Percentiles rank a stretch among this genome's conserved stretches.
phyloP scores from a whole-genome alignment of 2,113 vertebrate genomes.

The Cyprinodon variegatus region DNA sequence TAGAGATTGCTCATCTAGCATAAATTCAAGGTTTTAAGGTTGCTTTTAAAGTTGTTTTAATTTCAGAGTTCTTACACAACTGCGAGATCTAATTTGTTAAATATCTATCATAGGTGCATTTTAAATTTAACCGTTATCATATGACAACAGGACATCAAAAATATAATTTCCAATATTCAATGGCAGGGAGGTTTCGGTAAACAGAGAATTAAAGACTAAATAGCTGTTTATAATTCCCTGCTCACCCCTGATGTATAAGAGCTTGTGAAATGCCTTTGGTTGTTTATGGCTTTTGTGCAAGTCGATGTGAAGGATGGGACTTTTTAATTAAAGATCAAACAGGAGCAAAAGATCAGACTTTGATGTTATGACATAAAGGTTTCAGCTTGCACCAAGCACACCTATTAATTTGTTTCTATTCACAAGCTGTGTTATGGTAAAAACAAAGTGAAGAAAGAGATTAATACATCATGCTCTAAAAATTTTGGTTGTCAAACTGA shows the following conservation, averaged over 20 bases:
- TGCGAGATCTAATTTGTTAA: no score
- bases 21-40: no score
- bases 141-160: neutral
- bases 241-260: slow-evolving; percentile 33
- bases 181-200: neutral
- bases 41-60: no score
- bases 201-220: slow-evolving; percentile 9
- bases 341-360: slow-evolving; percentile 47
- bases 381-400: slow-evolving; percentile 41
- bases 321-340: slow-evolving; percentile 62
- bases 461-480: slow-evolving; percentile 31
- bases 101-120: no score
- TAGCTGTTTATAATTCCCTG: slow-evolving; percentile 29
- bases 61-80: no score
- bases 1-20: no score
- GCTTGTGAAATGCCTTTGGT: slow-evolving; percentile 27
- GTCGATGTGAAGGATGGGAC: slow-evolving; percentile 56
- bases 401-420: slow-evolving; percentile 48
- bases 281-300: slow-evolving; percentile 53
- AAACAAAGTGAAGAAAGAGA: slow-evolving; percentile 63
- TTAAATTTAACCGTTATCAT: neutral
- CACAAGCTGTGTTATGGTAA: slow-evolving; percentile 67
- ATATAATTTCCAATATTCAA: neutral
- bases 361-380: slow-evolving; percentile 55
- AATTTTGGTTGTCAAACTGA: slow-evolving; percentile 31